A percentile compares a stretch with the other conserved stretches of the same genome.
Conservation (phyloP, 2,113 vertebrate species). For the Speoplatyrhinus poulsoni region DNA sequence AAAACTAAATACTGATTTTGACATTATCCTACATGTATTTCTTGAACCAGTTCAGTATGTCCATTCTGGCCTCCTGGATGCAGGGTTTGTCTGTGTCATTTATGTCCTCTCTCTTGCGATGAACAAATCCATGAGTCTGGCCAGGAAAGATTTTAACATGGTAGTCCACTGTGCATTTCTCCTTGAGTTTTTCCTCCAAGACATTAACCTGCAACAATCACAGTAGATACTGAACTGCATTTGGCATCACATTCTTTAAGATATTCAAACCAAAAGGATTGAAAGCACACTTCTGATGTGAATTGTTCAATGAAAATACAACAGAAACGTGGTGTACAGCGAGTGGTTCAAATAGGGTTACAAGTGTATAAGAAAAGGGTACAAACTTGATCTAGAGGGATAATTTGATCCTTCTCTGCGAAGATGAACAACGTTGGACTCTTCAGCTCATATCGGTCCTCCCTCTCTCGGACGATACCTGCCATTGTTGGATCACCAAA, state of each 20-base stretch:
- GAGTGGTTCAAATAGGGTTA: too few species aligned
- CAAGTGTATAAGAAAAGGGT: too few species aligned
- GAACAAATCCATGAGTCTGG: conserved; percentile 91
- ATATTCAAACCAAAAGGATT: neutral
- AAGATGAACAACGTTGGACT: conserved; percentile 84
- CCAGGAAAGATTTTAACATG: conserved; percentile 89
- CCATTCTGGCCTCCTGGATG: conserved; percentile 85
- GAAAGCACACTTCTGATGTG: too few species aligned
- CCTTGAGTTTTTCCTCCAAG: conserved; percentile 82
- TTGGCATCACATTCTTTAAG: too few species aligned
- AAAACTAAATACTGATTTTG: too few species aligned
- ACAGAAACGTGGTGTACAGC: too few species aligned
- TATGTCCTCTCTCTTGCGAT: conserved; percentile 87
- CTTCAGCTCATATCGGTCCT: conserved; percentile 72
- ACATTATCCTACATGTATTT: conserved; percentile 77
- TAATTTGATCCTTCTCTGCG: conserved; percentile 75
- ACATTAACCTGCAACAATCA: conserved; percentile 70
- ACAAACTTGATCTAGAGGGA: conserved; percentile 78
- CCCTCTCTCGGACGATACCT: conserved; percentile 77
- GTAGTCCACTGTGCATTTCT: conserved; percentile 82
- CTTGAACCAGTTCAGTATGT: conserved; percentile 88
- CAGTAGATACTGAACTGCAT: neutral
- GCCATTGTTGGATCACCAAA: conserved; percentile 25
- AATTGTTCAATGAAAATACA: too few species aligned
- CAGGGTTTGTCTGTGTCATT: conserved; percentile 78